Percentiles rank a stretch among this genome's conserved stretches.
These are phyloP conservation scores for Oscheius myriophilus DNA, from an alignment of 2,888 invertebrate genomes.

Conservation along the genomic window DNA sequence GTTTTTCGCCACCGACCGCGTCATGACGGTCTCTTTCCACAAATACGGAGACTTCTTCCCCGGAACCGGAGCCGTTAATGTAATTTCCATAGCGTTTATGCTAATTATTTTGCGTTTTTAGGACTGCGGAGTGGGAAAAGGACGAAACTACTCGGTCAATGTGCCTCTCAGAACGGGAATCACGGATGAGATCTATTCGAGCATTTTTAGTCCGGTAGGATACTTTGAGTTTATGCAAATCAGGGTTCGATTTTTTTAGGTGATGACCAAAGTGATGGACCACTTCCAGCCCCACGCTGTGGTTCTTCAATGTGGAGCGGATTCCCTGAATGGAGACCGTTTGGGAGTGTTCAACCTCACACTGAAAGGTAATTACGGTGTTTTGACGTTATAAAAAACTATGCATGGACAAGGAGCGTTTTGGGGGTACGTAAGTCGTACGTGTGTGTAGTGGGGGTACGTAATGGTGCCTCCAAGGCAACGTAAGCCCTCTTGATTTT, in stretches of 20 bases:
- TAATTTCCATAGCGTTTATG: slow-evolving; percentile 14
- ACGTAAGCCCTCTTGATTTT: too few relatives aligned
- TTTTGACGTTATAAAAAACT: too few relatives aligned
- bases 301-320: slow-evolving; percentile 97
- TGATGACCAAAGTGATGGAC: slow-evolving; percentile 84
- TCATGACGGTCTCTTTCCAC: slow-evolving; percentile 99
- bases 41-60: slow-evolving; percentile 99
- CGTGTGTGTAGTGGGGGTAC: too few relatives aligned
- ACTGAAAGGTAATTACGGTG: slow-evolving; percentile 40
- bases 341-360: slow-evolving; percentile 84
- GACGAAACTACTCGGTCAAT: slow-evolving; percentile 98
- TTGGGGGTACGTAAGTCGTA: too few relatives aligned
- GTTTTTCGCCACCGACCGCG: slow-evolving; percentile 92
- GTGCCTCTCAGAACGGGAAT: slow-evolving; percentile 97
- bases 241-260: slow-evolving; percentile 40
- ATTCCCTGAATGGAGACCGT: slow-evolving; percentile 94
- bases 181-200: slow-evolving; percentile 96
- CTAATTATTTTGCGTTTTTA: slow-evolving; percentile 19
- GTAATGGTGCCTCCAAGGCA: too few relatives aligned
- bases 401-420: too few relatives aligned
- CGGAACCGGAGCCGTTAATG: slow-evolving; percentile 83
- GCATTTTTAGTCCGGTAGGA: slow-evolving; percentile 81
- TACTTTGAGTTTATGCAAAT: background rate
- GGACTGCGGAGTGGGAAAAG: slow-evolving; percentile 80
- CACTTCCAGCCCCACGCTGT: slow-evolving; percentile 98